Conservation (phyloP, 2,113 vertebrate species). For the Rhabdomys dilectus region DNA sequence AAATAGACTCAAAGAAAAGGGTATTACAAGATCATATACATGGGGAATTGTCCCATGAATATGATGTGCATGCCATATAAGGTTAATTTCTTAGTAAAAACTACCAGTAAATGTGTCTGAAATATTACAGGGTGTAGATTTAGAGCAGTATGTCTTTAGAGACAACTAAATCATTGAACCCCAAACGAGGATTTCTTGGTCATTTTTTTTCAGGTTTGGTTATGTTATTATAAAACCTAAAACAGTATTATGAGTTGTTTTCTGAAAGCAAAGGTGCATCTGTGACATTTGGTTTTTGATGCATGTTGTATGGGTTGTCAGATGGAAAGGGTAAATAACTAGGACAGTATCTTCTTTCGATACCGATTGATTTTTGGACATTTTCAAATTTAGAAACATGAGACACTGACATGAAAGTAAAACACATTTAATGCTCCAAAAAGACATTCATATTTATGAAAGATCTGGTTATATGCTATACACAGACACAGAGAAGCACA, state of each 20-base stretch:
- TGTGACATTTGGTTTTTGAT: neutral
- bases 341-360: neutral
- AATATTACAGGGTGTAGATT: neutral
- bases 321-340: neutral
- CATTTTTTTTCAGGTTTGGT: neutral
- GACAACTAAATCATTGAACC: neutral
- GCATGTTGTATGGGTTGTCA: neutral
- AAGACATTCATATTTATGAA: neutral
- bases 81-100: neutral
- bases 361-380: neutral
- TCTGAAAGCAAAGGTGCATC: neutral
- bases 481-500: neutral
- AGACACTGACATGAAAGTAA: neutral
- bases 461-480: neutral
- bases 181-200: neutral
- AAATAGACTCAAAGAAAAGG: neutral
- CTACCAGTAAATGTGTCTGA: constrained; percentile 4
- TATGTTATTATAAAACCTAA: neutral
- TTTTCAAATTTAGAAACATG: neutral
- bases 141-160: accelerated
- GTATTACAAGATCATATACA: neutral
- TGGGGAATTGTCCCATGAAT: neutral
- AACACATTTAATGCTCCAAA: neutral
- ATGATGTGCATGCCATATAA: neutral
- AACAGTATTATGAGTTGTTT: neutral